These are phyloP conservation scores for Acyrthosiphon pisum DNA, from an alignment of 1,140 invertebrate genomes.

Conservation along the genomic window DNA sequence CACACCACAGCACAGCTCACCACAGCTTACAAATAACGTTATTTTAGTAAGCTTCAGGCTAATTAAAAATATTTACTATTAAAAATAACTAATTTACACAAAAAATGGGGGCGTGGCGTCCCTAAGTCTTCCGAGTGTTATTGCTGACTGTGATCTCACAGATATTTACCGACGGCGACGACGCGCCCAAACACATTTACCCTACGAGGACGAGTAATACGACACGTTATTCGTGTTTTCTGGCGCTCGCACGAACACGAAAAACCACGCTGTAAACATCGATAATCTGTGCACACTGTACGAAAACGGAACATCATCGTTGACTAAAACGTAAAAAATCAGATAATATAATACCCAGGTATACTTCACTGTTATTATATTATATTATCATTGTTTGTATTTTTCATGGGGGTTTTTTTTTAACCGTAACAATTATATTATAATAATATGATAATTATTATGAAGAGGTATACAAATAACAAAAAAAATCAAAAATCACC, in stretches of 20 bases:
- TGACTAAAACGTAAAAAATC: not conserved
- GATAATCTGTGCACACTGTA: not conserved
- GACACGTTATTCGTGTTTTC: not conserved
- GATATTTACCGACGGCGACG: not conserved
- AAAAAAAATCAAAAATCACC: not conserved
- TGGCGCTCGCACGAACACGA: not conserved
- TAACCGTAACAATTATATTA: not conserved
- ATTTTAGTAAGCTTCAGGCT: not conserved
- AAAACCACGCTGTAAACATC: not conserved
- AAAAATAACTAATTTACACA: not conserved
- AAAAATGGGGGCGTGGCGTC: not conserved
- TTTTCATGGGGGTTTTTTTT: not conserved
- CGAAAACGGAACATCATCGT: not conserved
- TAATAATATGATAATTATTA: not conserved
- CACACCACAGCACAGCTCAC: too few relatives aligned
- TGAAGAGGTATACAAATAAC: not conserved
- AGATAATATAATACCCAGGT: not conserved
- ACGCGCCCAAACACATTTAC: not conserved
- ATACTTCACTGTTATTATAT: not conserved
- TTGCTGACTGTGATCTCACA: not conserved
- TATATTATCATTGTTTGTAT: not conserved
- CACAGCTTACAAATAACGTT: not conserved
- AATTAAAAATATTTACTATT: not conserved
- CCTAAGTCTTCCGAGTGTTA: not conserved
- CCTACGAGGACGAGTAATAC: not conserved